Base-by-base conservation (phyloP, 1,140 invertebrate genomes). In the Drosophila subpulchrella region DNA sequence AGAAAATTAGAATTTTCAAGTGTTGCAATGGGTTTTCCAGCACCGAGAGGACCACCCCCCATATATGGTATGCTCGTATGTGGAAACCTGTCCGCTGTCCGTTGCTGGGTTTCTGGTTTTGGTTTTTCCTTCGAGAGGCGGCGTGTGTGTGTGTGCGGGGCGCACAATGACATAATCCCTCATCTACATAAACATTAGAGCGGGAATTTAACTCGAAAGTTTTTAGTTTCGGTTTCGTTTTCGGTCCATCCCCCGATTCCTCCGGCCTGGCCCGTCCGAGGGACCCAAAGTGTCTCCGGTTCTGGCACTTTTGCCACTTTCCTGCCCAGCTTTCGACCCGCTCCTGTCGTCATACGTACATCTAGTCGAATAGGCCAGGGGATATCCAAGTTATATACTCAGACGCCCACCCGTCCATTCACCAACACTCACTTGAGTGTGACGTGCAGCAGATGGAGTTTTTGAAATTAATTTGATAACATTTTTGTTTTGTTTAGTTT, bases 141-240 rank as follows among this genome's bases (percentile, higher is more conserved):
- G 53, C 47, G 51, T 20, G 38, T 38, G 53, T 15, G 65, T 48
- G 41, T 54, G 59, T 60, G 66, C 51, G 74, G 55, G 67, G 71
- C 72, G 82, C 81, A 89, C 84, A 89, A 89, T 84, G 85, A 89
- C 84, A 89, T 89, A 89, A 89, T 89, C 84, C 85, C 84, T 89
- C 84, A 89, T 89, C 84, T 89, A 84, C 84, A 89, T 89, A 89
- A 89, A 89, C 85, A 89, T 89, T 89, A 89, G 80, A 84, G 81
- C 81, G 66, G 76, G 85, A 89, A 89, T 90, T 89, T 89, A 88
- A 89, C 84, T 89, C 81, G 89, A 89, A 89, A 89, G 81, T 89
- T 89, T 89, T 89, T 90, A 89, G 84, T 89, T 90, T 90, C 83
- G 85, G 84, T 89, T 89, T 84, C 84, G 80, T 81, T 88, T 88